phyloP scores from a whole-genome alignment of 2,113 vertebrate genomes.

The Butorides virescens region DNA sequence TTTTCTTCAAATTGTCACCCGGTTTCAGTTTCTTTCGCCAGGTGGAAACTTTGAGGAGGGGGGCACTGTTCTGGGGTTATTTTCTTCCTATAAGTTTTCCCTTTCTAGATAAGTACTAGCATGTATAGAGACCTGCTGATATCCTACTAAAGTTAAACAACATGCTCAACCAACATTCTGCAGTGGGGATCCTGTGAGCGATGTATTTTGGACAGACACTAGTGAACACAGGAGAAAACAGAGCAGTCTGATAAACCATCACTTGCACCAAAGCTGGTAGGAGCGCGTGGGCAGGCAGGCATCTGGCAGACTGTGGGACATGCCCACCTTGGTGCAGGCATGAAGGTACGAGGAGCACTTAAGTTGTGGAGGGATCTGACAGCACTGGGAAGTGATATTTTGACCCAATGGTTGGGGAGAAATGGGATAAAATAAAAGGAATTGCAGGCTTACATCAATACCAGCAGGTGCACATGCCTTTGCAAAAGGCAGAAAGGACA shows the following conservation, averaged over 20 bases:
- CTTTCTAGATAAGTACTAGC: background rate
- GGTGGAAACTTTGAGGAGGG: too few species aligned
- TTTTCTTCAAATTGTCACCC: background rate
- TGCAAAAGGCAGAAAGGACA: background rate
- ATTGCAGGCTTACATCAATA: background rate
- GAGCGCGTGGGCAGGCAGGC: accelerated
- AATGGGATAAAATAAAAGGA: background rate
- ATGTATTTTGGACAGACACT: background rate
- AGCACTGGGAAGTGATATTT: background rate
- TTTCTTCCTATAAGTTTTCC: background rate
- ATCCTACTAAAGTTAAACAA: background rate
- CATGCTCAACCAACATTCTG: background rate
- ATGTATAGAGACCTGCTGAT: background rate
- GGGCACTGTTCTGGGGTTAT: background rate
- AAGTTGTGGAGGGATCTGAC: background rate
- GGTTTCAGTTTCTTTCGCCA: background rate
- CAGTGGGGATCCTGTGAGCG: background rate
- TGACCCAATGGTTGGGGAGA: background rate
- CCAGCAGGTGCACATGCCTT: background rate
- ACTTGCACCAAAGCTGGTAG: background rate
- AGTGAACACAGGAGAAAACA: background rate
- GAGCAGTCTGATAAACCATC: background rate
- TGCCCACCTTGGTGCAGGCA: too few species aligned
- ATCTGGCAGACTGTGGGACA: background rate
- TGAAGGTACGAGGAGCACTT: background rate